These are phyloP conservation scores for Nerophis ophidion DNA, from an alignment of 2,113 vertebrate species.

Conservation along the genomic window DNA sequence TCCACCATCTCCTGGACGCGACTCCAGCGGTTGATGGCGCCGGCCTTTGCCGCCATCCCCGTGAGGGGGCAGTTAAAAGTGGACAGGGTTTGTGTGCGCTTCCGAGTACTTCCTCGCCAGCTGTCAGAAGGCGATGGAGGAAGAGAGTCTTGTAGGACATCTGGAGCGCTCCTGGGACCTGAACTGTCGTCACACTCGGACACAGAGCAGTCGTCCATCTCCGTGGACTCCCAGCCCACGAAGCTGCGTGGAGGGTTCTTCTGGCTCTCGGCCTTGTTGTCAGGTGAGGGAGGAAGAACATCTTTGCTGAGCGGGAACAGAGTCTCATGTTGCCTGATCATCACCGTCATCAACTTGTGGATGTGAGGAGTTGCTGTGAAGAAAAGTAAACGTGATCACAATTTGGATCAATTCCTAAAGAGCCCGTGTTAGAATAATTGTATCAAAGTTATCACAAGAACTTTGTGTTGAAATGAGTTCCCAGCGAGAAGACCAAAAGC, in stretches of 20 bases:
- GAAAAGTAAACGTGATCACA: slow-evolving; percentile 19
- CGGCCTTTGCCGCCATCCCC: slow-evolving; percentile 40
- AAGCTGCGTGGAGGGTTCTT: slow-evolving; percentile 79
- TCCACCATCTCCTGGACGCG: slow-evolving; percentile 48
- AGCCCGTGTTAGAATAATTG: too few species aligned
- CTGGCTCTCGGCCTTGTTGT: slow-evolving; percentile 65
- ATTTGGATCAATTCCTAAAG: too few species aligned
- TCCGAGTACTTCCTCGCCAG: slow-evolving; percentile 72
- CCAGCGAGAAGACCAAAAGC: too few species aligned
- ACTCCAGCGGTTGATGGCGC: slow-evolving; percentile 62
- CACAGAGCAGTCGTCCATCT: too few species aligned
- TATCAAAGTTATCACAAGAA: too few species aligned
- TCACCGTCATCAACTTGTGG: slow-evolving; percentile 91
- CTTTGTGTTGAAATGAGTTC: too few species aligned
- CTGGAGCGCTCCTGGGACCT: slow-evolving; percentile 14
- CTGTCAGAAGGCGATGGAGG: slow-evolving; percentile 37
- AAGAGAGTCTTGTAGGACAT: not conserved
- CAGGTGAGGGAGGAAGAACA: slow-evolving; percentile 57
- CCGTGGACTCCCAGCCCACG: slow-evolving; percentile 89
- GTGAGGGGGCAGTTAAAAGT: slow-evolving; percentile 65
- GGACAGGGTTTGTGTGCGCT: slow-evolving; percentile 91
- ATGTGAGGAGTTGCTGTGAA: slow-evolving; percentile 86
- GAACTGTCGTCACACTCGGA: slow-evolving; percentile 53
- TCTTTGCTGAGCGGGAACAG: slow-evolving; percentile 87
- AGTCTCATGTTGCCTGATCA: slow-evolving; percentile 85